A percentile compares a stretch with the other conserved stretches of the same genome.
Conservation (phyloP, 2,888 invertebrate species). For the Synanthedon vespiformis region DNA sequence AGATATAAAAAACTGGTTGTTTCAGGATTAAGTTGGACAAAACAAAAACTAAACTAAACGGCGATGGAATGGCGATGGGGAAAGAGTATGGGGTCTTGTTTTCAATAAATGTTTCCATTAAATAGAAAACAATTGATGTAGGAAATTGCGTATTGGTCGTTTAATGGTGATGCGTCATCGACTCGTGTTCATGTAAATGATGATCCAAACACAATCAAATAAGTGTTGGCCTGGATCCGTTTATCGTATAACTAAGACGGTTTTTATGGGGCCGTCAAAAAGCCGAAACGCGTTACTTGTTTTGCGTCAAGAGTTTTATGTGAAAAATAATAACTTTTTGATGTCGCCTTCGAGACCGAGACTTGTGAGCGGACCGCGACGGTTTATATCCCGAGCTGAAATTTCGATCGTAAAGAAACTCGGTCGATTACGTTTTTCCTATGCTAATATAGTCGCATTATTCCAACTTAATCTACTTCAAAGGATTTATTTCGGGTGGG, state of each 20-base stretch:
- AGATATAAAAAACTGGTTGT: too few species aligned
- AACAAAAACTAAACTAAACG: too few species aligned
- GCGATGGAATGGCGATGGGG: too few species aligned
- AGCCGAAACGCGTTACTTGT: slow-evolving; percentile 34
- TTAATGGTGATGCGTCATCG: background rate
- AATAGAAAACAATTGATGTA: too few species aligned
- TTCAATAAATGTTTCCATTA: too few species aligned
- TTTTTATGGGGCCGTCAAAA: slow-evolving; percentile 35
- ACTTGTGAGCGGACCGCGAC: slow-evolving; percentile 18
- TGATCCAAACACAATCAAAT: background rate
- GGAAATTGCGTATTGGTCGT: background rate
- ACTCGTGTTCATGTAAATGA: background rate
- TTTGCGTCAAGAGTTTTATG: slow-evolving; percentile 51
- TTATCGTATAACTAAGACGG: slow-evolving; percentile 16
- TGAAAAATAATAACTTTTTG: slow-evolving; percentile 54
- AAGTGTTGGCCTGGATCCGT: slow-evolving; percentile 1
- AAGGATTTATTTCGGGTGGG: too few species aligned
- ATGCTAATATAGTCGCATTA: background rate
- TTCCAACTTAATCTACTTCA: too few species aligned
- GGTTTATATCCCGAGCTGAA: slow-evolving; percentile 25
- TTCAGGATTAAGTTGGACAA: too few species aligned
- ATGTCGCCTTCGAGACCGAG: slow-evolving; percentile 25
- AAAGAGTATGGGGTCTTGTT: too few species aligned
- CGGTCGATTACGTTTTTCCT: slow-evolving; percentile 1
- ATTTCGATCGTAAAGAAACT: slow-evolving; percentile 23